These are phyloP conservation scores for Cervus canadensis DNA, from an alignment of 2,113 vertebrate genomes.

Conservation along the genomic window DNA sequence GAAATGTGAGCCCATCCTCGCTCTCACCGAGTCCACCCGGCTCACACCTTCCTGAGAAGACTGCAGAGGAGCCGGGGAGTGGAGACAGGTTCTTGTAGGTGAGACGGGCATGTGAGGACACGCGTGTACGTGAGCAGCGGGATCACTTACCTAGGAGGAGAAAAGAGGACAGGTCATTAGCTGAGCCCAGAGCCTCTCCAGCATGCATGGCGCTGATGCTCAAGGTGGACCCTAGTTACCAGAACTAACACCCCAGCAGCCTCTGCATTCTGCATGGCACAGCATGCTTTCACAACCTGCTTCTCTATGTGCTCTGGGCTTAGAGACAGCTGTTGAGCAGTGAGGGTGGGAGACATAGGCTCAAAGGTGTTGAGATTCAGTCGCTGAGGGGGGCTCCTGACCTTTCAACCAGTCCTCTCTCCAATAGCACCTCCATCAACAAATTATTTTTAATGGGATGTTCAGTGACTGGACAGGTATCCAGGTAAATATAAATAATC, in stretches of 20 bases:
- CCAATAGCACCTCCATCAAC: rapidly evolving
- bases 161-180: conserved; percentile 33
- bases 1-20: background rate
- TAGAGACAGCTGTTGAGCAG: rapidly evolving
- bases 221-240: background rate
- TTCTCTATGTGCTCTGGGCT: rapidly evolving
- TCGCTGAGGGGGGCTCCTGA: background rate
- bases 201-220: rapidly evolving
- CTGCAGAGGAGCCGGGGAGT: background rate
- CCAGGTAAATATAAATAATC: too few species aligned
- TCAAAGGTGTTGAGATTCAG: background rate
- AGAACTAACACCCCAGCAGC: background rate
- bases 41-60: conserved; percentile 15
- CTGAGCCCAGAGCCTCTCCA: background rate
- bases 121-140: background rate
- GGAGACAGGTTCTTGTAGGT: background rate
- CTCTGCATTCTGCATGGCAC: rapidly evolving
- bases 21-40: background rate
- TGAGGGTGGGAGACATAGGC: rapidly evolving
- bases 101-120: background rate
- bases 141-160: conserved; percentile 80
- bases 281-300: rapidly evolving
- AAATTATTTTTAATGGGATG: rapidly evolving
- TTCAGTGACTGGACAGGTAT: background rate
- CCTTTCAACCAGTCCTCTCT: too few species aligned